These are phyloP conservation scores for Metallyticus violacea DNA, from an alignment of 2,888 invertebrate genomes.

Conservation along the genomic window DNA sequence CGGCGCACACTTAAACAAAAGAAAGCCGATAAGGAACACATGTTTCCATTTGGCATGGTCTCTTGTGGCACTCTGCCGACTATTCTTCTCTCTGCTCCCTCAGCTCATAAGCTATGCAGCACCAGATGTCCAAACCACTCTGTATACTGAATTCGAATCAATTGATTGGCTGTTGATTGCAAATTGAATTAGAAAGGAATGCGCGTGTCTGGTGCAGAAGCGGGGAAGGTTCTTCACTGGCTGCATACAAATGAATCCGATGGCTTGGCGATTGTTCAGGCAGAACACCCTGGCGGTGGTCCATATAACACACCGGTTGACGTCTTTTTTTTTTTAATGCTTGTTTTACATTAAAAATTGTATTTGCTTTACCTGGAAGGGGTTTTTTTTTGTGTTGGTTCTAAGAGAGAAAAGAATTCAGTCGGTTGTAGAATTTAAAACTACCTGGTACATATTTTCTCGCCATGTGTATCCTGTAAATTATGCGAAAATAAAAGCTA, in stretches of 20 bases:
- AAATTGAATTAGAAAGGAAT: slow-evolving; percentile 57
- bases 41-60: not conserved
- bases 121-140: slow-evolving; percentile 6
- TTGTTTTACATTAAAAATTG: not conserved
- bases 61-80: not conserved
- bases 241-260: slow-evolving; percentile 43
- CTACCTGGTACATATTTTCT: not conserved
- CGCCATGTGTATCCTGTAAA: too few species aligned
- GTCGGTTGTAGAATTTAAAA: not conserved
- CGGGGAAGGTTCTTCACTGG: not conserved
- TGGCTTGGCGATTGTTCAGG: slow-evolving; percentile 21
- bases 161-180: slow-evolving; percentile 59
- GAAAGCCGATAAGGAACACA: not conserved
- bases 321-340: not conserved
- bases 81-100: not conserved
- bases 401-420: not conserved
- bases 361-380: not conserved
- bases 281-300: not conserved
- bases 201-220: slow-evolving; percentile 45
- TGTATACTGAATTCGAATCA: slow-evolving; percentile 53
- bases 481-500: too few species aligned
- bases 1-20: not conserved
- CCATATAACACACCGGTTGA: not conserved
- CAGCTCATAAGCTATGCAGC: slow-evolving; percentile 1
- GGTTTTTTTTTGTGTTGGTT: too few species aligned